A percentile compares a stretch with the other conserved stretches of the same genome.
Evolutionary conservation across 2,888 invertebrate genomes (phyloP).

Genomic region (Drosophila birchii): DNA sequence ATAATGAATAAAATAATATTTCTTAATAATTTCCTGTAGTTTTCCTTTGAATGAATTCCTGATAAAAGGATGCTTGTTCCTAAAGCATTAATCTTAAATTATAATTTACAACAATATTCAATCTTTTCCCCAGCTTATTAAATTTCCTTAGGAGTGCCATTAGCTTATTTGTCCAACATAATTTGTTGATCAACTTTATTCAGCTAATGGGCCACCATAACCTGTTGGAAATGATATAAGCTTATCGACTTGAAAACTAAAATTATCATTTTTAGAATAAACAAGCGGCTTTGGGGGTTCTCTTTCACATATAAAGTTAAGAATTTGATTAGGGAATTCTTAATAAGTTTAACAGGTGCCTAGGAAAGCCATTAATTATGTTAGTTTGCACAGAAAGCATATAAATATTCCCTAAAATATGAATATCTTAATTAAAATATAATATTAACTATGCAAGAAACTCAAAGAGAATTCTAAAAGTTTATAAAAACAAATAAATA

Average conservation of each 20-base stretch:
- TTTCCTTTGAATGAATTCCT: background rate
- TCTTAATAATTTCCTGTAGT: background rate
- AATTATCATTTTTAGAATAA: conserved; percentile 14
- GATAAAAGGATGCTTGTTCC: too few species aligned
- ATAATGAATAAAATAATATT: background rate
- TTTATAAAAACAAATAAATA: background rate
- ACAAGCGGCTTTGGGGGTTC: background rate
- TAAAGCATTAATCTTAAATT: background rate
- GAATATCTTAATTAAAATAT: conserved; percentile 1
- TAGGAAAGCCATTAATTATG: background rate
- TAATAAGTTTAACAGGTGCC: background rate
- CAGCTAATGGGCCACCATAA: background rate
- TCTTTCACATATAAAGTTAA: background rate
- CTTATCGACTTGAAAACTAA: conserved; percentile 3
- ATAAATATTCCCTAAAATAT: background rate
- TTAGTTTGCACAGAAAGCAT: background rate
- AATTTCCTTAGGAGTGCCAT: background rate
- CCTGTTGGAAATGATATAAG: conserved; percentile 16
- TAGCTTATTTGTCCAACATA: conserved; percentile 12
- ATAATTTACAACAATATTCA: background rate
- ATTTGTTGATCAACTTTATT: conserved; percentile 12
- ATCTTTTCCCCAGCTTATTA: background rate
- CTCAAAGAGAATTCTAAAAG: background rate
- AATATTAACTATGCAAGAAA: background rate
- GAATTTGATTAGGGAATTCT: conserved; percentile 9